These are phyloP conservation scores for Ectemnius lituratus DNA, from an alignment of 2,888 invertebrate genomes.

Conservation along the genomic window DNA sequence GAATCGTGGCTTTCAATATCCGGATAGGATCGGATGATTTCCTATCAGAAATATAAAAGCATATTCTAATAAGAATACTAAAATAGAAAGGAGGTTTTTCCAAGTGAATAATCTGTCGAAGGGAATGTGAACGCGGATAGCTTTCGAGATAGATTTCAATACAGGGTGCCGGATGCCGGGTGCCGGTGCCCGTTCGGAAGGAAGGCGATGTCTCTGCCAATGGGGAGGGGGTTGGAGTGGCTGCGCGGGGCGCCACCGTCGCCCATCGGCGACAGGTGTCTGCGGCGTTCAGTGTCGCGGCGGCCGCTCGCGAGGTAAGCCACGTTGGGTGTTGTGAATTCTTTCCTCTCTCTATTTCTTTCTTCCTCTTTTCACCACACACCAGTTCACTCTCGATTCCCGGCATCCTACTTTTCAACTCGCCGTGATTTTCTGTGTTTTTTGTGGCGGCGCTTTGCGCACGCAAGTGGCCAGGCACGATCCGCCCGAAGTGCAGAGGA, in stretches of 20 bases:
- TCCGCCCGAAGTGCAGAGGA: slow-evolving; percentile 27
- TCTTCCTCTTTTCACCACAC: slow-evolving; percentile 16
- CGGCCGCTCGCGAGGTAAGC: slow-evolving; percentile 76
- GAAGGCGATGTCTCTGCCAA: neutral
- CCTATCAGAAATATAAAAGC: too few species aligned
- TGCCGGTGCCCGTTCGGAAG: neutral
- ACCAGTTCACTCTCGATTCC: neutral
- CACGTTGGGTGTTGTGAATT: slow-evolving; percentile 57
- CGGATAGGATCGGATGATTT: too few species aligned
- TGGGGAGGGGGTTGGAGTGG: slow-evolving; percentile 43
- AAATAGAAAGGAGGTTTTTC: too few species aligned
- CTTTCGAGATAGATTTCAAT: neutral
- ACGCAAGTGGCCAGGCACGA: slow-evolving; percentile 30
- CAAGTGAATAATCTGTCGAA: neutral
- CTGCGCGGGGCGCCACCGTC: slow-evolving; percentile 67
- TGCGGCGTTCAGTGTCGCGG: slow-evolving; percentile 75
- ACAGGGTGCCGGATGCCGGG: slow-evolving; percentile 25
- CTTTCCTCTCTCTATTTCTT: slow-evolving; percentile 16
- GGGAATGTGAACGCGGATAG: neutral
- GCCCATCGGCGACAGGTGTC: slow-evolving; percentile 75
- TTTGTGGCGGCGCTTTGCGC: neutral
- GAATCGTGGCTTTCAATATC: too few species aligned
- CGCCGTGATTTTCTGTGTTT: slow-evolving; percentile 13
- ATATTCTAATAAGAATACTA: too few species aligned
- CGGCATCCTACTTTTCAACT: neutral